Evolutionary conservation across 1,140 invertebrate genomes (phyloP), one percentile per base, ranked within the genome.

Genomic region (Sarcophaga bullata): DNA sequence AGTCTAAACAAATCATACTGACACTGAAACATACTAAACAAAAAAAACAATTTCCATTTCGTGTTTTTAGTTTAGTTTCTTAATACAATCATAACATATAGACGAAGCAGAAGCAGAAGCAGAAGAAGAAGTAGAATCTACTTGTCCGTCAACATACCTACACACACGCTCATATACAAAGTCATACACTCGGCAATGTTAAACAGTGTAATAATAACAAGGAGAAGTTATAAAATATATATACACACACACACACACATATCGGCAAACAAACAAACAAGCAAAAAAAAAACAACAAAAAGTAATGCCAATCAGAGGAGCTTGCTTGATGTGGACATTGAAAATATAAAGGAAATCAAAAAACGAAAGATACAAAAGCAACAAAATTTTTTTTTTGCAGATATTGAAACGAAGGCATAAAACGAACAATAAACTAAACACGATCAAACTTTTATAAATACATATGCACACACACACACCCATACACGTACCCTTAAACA

Each of bases 61-160:
- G 25, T 37, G 25, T 37, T 37, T 37, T 37, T 37, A 37, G 25
- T 37, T 37, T 37, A 37, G 25, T 37, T 37, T 37, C 54, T 58
- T n/a, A 58, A 58, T 54, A 58, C 11, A 58, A 58, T 2, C 54
- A 58, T 58, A 58, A 15, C 15, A 58, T 58, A 58, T n/a, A 58
- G n/a, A 58, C n/a, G 54, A n/a, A 58, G 15, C 13, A 58, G 46
- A 47, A 76, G 17, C 17, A 47, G 46, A 76, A 76, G 15, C 13
- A 58, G 46, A 47, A 76, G 17, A 48, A 47, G 46, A 76, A 76
- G n/a, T n/a, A n/a, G 11, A 76, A 76, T 76, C 46, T 76, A 76
- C 73, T 76, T 76, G 73, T 76, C 73, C 46, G 73, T 76, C 73
- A 76, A 76, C 73, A 76, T 76, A 48, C 73, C 73, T 73, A 37